phyloP scores from a whole-genome alignment of 2,113 vertebrate genomes.

The Hypomesus transpacificus region DNA sequence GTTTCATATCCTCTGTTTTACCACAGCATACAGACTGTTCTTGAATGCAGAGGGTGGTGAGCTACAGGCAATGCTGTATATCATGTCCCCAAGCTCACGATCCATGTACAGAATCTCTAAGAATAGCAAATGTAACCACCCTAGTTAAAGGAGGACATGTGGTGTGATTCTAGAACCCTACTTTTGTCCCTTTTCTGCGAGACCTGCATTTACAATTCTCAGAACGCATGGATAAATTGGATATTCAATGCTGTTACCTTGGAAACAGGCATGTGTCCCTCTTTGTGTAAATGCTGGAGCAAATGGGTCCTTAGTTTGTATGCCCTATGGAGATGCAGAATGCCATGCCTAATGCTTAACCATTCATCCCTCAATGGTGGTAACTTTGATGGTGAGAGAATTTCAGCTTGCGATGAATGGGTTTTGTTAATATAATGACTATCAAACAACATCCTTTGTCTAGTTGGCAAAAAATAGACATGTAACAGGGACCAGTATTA shows the following conservation, averaged over 20 bases:
- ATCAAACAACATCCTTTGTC: too few relatives aligned
- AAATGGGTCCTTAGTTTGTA: constrained; percentile 41
- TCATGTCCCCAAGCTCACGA: neutral
- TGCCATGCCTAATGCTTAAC: constrained; percentile 48
- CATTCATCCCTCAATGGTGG: constrained; percentile 34
- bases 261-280: constrained; percentile 64
- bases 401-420: too few relatives aligned
- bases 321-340: constrained; percentile 48
- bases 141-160: constrained; percentile 43
- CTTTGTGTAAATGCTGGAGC: constrained; percentile 36
- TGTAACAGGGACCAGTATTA: neutral
- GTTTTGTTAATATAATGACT: too few relatives aligned
- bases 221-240: constrained; percentile 45
- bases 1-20: neutral
- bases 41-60: too few relatives aligned
- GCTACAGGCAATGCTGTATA: neutral
- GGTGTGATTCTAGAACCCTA: constrained; percentile 38
- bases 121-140: constrained; percentile 31
- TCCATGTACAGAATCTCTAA: constrained; percentile 32
- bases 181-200: constrained; percentile 36
- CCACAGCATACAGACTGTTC: too few relatives aligned
- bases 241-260: constrained; percentile 62
- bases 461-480: too few relatives aligned
- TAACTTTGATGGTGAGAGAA: neutral
- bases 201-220: constrained; percentile 43